Conservation (phyloP, 2,113 vertebrate genomes). For the Anguilla japonica region DNA sequence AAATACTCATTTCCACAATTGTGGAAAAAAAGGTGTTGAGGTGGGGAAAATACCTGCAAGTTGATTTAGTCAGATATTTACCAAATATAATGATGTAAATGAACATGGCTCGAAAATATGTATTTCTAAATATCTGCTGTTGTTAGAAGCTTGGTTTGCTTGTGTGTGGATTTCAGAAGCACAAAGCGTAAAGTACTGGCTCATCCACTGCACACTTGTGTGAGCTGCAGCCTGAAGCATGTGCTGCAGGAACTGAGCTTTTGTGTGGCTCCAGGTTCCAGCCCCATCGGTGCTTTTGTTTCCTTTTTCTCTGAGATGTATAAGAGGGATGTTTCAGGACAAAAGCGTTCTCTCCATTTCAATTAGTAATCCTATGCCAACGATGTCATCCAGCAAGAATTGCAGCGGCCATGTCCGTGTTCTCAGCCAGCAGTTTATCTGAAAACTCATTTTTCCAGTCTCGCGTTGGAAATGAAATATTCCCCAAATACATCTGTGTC, state of each 20-base stretch:
- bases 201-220: not conserved
- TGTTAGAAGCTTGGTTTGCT: not conserved
- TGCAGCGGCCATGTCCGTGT: not conserved
- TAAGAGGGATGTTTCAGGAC: too few species aligned
- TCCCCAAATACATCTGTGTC: too few species aligned
- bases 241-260: not conserved
- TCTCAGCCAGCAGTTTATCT: not conserved
- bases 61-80: not conserved
- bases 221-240: not conserved
- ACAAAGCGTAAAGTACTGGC: not conserved
- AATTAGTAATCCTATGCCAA: too few species aligned
- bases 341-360: too few species aligned
- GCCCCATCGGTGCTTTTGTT: too few species aligned
- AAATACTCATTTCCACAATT: too few species aligned
- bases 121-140: not conserved
- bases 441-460: too few species aligned
- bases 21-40: too few species aligned
- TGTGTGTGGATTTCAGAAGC: not conserved
- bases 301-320: too few species aligned
- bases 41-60: too few species aligned
- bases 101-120: not conserved
- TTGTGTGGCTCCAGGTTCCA: not conserved
- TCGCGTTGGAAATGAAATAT: too few species aligned
- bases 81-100: not conserved
- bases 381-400: not conserved